A percentile compares a stretch with the other conserved stretches of the same genome.
Conservation (phyloP, 2,113 vertebrate species). For the Equus quagga region DNA sequence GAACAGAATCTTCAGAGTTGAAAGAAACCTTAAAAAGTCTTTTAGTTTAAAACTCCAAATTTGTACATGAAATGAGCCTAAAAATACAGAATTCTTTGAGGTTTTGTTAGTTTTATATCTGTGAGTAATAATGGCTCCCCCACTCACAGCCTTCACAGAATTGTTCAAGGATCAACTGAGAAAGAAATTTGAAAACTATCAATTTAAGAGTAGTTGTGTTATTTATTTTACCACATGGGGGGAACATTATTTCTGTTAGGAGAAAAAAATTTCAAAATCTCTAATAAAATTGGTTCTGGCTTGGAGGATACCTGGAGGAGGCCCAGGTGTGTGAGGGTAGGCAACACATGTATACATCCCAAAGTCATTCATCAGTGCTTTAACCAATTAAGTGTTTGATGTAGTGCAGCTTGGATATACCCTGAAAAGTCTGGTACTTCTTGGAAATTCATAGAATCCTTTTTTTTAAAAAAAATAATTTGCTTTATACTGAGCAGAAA, state of each 20-base stretch:
- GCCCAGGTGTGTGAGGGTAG: neutral
- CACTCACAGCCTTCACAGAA: neutral
- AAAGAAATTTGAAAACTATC: constrained; percentile 46
- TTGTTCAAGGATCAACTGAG: constrained; percentile 32
- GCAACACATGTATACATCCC: neutral
- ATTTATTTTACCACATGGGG: constrained; percentile 10
- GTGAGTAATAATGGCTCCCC: neutral
- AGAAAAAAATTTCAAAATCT: neutral
- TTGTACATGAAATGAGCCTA: neutral
- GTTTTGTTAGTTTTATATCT: neutral
- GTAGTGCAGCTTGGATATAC: neutral
- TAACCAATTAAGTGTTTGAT: neutral
- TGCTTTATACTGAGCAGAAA: constrained; percentile 2
- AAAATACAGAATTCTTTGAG: constrained; percentile 6
- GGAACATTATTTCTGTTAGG: constrained; percentile 22
- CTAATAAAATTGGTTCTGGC: neutral
- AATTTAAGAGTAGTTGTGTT: neutral
- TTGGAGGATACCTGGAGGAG: neutral
- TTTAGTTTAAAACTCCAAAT: constrained; percentile 41
- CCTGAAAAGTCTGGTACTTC: neutral
- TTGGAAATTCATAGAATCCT: neutral
- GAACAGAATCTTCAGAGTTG: neutral
- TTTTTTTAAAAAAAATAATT: neutral
- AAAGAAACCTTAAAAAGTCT: neutral
- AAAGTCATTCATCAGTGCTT: neutral